Conservation (phyloP, 2,797 vertebrate species). For the Scyliorhinus canicula region DNA sequence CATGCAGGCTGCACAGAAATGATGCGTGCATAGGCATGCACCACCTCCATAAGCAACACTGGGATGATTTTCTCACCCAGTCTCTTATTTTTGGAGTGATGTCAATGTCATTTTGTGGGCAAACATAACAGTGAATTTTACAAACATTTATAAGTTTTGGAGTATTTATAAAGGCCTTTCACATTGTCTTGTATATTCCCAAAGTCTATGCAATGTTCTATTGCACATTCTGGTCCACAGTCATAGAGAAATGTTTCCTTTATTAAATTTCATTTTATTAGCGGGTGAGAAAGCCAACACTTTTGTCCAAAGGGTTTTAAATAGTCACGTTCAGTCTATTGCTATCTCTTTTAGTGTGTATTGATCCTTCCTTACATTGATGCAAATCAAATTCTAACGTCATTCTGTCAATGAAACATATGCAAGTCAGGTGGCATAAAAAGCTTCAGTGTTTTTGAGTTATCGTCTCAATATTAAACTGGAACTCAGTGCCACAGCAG, state of each 20-base stretch:
- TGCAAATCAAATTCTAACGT: slow-evolving; percentile 21
- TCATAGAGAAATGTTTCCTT: neutral
- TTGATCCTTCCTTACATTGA: neutral
- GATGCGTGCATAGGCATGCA: no score
- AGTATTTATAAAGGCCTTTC: neutral
- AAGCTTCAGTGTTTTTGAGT: neutral
- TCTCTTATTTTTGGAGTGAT: neutral
- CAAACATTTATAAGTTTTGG: neutral
- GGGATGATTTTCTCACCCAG: no score
- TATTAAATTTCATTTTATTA: neutral
- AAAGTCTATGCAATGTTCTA: neutral
- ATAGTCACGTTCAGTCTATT: neutral
- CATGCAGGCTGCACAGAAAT: no score
- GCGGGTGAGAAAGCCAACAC: neutral
- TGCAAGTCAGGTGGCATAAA: neutral
- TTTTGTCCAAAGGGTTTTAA: neutral
- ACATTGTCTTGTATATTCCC: neutral
- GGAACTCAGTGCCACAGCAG: neutral
- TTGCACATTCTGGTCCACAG: slow-evolving; percentile 3
- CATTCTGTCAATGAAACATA: neutral
- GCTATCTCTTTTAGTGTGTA: neutral
- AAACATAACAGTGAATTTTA: neutral
- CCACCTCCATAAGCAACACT: no score
- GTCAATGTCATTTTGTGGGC: neutral
- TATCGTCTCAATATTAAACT: slow-evolving; percentile 16